Percentiles rank a stretch among this genome's conserved stretches.
phyloP scores from a whole-genome alignment of 2,797 vertebrate genomes.

The Podarcis siculus region DNA sequence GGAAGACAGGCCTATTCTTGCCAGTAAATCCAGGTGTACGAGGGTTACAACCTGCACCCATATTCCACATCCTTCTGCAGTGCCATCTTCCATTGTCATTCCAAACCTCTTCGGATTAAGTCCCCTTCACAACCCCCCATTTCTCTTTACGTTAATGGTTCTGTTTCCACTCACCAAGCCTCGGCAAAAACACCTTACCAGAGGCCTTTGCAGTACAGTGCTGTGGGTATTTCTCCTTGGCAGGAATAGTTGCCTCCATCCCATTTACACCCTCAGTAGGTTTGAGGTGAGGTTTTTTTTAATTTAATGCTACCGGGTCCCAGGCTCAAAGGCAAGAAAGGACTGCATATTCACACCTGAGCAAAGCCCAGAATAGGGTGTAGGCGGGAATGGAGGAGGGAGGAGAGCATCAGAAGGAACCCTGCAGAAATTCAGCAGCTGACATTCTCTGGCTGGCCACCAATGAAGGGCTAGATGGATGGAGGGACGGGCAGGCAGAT shows the following conservation, averaged over 20 bases:
- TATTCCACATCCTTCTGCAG: neutral
- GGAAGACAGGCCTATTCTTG: neutral
- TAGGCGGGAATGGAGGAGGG: neutral
- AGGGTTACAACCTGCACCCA: neutral
- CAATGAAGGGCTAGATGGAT: neutral
- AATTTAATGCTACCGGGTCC: neutral
- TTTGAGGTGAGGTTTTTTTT: neutral
- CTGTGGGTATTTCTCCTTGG: neutral
- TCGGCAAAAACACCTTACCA: neutral
- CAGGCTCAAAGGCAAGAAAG: neutral
- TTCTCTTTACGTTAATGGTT: neutral
- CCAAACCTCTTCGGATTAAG: neutral
- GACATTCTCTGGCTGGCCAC: neutral
- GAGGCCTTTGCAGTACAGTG: conserved; percentile 8
- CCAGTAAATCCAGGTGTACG: neutral
- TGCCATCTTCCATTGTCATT: neutral
- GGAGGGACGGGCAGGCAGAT: neutral
- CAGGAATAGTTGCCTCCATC: neutral
- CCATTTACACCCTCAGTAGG: neutral
- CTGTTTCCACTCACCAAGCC: neutral
- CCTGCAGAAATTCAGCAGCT: conserved; percentile 12
- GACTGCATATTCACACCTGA: neutral
- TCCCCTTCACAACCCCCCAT: neutral
- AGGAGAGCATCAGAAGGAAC: neutral
- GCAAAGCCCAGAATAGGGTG: neutral